Percentiles rank a stretch among this genome's conserved stretches.
These are phyloP conservation scores for Salarias fasciatus DNA, from an alignment of 2,797 vertebrate genomes.

Conservation along the genomic window DNA sequence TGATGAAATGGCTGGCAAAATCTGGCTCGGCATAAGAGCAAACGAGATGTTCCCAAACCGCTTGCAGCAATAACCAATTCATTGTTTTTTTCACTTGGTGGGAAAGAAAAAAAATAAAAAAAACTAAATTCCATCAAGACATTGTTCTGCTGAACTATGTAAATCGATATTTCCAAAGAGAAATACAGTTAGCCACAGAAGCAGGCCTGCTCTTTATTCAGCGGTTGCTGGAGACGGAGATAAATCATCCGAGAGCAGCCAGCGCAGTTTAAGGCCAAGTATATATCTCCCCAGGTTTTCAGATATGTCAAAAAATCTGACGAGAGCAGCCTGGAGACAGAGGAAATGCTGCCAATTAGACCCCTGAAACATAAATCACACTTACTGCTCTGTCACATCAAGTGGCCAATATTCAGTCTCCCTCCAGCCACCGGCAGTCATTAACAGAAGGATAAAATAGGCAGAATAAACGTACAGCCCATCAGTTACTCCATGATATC, in stretches of 20 bases:
- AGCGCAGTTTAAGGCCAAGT: conserved; percentile 64
- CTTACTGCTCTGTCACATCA: conserved; percentile 65
- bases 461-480: conserved; percentile 31
- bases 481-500: conserved; percentile 28
- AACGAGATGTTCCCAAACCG: conserved; percentile 41
- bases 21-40: conserved; percentile 49
- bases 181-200: conserved; percentile 60
- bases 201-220: conserved; percentile 64
- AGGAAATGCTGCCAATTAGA: conserved; percentile 72
- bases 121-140: conserved; percentile 47
- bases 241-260: conserved; percentile 68
- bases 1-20: conserved; percentile 40
- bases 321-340: conserved; percentile 55
- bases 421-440: conserved; percentile 57
- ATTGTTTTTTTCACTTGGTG: conserved; percentile 21
- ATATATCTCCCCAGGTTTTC: conserved; percentile 74
- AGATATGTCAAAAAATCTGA: conserved; percentile 68
- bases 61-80: conserved; percentile 40
- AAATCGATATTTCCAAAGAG: conserved; percentile 72
- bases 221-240: conserved; percentile 63
- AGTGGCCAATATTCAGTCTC: conserved; percentile 54
- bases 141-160: conserved; percentile 57
- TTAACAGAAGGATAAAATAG: conserved; percentile 48
- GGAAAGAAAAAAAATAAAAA: conserved; percentile 7
- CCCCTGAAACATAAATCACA: conserved; percentile 76